Percentiles rank a stretch among this genome's conserved stretches.
Evolutionary conservation across 2,888 invertebrate species (phyloP).

Genomic region (Dynastes hyllus): DNA sequence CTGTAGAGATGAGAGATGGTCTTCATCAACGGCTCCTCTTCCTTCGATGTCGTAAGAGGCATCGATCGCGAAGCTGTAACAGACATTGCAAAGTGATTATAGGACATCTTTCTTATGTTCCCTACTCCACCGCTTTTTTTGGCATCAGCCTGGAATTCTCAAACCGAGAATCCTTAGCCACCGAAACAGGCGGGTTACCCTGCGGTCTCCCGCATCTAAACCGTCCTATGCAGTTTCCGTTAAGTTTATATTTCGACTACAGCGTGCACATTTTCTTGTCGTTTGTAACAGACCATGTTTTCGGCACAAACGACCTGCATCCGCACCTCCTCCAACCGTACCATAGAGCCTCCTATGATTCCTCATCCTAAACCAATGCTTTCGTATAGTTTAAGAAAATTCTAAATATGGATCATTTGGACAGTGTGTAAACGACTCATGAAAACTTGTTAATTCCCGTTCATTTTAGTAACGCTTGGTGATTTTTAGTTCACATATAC

Average conservation of each 20-base stretch:
- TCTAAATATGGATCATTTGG: too few species aligned
- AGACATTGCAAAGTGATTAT: not conserved
- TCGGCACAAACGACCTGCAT: not conserved
- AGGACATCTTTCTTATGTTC: too few species aligned
- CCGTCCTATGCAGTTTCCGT: not conserved
- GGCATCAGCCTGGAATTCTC: conserved; percentile 10
- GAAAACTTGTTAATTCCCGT: too few species aligned
- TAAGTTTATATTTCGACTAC: not conserved
- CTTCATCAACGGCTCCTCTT: not conserved
- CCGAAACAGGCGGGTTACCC: not conserved
- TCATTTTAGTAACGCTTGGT: too few species aligned
- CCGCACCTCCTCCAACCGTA: not conserved
- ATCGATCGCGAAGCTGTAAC: not conserved
- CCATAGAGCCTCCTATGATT: not conserved
- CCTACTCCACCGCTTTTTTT: not conserved
- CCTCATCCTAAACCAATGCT: not conserved
- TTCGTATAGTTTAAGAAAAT: too few species aligned
- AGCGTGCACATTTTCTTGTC: not conserved
- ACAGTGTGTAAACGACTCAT: too few species aligned
- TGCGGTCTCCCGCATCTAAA: not conserved
- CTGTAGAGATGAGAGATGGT: not conserved
- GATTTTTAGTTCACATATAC: too few species aligned
- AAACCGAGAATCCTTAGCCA: not conserved
- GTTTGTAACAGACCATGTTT: not conserved
- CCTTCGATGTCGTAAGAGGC: not conserved